Evolutionary conservation across 2,888 invertebrate genomes (phyloP).

Genomic region (Galerucella calmariensis): DNA sequence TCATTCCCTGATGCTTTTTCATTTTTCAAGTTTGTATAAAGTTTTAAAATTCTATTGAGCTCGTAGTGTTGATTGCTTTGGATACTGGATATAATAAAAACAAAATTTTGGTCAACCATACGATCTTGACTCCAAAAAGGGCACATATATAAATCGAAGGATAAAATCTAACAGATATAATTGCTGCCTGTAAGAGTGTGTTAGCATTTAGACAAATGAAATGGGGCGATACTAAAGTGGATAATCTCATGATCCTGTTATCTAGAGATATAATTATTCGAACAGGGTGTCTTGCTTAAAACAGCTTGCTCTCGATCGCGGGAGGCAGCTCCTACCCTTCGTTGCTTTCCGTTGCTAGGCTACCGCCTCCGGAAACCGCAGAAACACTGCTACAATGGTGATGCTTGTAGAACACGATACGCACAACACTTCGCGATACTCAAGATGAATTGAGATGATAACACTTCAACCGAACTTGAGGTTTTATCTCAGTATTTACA

Average conservation of each 20-base stretch:
- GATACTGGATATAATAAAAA: not conserved
- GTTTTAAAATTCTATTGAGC: not conserved
- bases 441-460: conserved; percentile 64
- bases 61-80: not conserved
- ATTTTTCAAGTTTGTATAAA: too few species aligned
- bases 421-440: conserved; percentile 63
- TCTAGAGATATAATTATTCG: conserved; percentile 67
- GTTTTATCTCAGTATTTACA: conserved; percentile 37
- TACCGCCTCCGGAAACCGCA: conserved; percentile 64
- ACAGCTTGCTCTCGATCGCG: conserved; percentile 65
- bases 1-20: too few species aligned
- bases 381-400: conserved; percentile 66
- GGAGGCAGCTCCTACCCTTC: conserved; percentile 55
- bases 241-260: conserved; percentile 67
- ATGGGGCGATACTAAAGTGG: conserved; percentile 64
- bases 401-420: conserved; percentile 65
- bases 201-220: conserved; percentile 61
- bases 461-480: conserved; percentile 54
- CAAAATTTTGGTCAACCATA: conserved; percentile 5
- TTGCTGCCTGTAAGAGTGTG: conserved; percentile 58
- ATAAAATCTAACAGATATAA: conserved; percentile 51
- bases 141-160: conserved; percentile 23
- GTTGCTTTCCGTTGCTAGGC: conserved; percentile 60
- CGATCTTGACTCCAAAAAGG: conserved; percentile 8
- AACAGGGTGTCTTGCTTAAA: conserved; percentile 67